Evolutionary conservation across 1,140 invertebrate species (phyloP), one percentile per base, ranked within the genome.

Genomic region (Trachymyrmex cornetzi): DNA sequence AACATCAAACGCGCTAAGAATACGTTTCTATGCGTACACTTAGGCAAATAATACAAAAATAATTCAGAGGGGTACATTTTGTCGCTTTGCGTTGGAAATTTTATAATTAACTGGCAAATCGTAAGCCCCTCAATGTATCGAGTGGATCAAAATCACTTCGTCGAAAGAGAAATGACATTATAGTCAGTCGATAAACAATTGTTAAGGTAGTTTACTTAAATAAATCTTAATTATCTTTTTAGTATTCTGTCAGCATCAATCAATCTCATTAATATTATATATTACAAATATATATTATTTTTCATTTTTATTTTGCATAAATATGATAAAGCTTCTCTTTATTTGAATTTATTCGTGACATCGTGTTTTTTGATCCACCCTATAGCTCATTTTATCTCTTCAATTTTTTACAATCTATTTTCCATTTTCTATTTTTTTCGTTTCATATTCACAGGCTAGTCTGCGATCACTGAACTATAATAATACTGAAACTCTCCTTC

Each of bases 1-100:
- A 19, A 77, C 48, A 19, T 27, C 22, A 30, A 64, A 50, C 57
- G 61, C 30, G 34, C 14, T 16, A 12, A 71, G n/a, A 57, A 87
- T 71, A 87, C 64, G 24, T 57, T 22, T 59, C 27, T 61, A 66
- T 38, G 53, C 59, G 22, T 87, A 89, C 66, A 87, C 50, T 72
- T 86, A 86, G 82, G 90, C 86, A 92, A 92, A 92, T 91, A 88
- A 92, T 92, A 92, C 27, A 92, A 91, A 92, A 92, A 92, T 91
- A 91, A 91, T 90, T 91, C 86, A 79, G 79, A 87, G 77, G 27
- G 77, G 44, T 88, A 87, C 74, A 57, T 57, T 77, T 27, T 64
- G 66, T 74, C 63, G 34, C 53, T 59, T 86, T 38, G 59, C 86
- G 87, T n/a, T 91, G 48, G 59, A 67, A 91, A 81, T 89, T 63